Conservation (phyloP, 2,113 vertebrate species). For the Bagarius yarrelli region DNA sequence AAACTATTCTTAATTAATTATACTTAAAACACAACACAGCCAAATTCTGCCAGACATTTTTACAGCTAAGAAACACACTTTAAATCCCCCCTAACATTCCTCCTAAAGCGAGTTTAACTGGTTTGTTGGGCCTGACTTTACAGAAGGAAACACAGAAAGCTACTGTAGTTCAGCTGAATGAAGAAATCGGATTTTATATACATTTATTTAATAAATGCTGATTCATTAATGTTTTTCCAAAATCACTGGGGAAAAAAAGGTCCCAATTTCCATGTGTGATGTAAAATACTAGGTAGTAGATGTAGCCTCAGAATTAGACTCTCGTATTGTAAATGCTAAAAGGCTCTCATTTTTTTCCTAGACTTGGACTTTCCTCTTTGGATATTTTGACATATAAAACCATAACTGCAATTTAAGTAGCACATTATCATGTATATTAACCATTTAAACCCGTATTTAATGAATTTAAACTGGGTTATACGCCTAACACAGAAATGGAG, state of each 20-base stretch:
- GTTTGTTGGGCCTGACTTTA: background rate
- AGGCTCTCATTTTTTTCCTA: background rate
- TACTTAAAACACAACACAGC: background rate
- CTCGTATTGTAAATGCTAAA: background rate
- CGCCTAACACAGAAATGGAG: background rate
- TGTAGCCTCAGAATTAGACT: background rate
- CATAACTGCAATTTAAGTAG: background rate
- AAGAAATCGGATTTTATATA: no score
- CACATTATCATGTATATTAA: background rate
- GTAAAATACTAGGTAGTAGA: background rate
- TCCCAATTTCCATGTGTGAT: background rate
- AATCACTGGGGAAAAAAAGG: background rate
- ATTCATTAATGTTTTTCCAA: background rate
- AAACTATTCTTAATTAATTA: background rate
- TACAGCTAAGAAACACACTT: background rate
- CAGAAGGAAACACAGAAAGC: background rate
- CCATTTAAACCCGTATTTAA: background rate
- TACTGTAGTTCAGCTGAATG: background rate
- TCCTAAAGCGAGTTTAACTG: constrained; percentile 4
- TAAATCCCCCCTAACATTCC: constrained; percentile 18
- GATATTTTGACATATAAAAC: background rate
- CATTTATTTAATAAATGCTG: background rate
- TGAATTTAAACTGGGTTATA: background rate
- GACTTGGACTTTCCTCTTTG: background rate
- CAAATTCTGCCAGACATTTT: background rate